Conservation (phyloP, 2,888 invertebrate species). For the Torymus texanus region DNA sequence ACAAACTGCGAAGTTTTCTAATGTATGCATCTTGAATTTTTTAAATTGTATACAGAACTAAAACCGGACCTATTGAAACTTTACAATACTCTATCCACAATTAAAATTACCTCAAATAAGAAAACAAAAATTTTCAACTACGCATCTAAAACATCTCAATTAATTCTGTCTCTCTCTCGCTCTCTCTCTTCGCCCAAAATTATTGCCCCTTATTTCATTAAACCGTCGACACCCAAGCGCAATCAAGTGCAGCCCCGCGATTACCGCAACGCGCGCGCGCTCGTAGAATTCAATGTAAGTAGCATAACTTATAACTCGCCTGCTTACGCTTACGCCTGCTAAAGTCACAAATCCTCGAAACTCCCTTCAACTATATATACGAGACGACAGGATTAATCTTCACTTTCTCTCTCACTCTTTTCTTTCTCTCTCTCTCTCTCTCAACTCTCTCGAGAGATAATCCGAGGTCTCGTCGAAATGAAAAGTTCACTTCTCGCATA, state of each 20-base stretch:
- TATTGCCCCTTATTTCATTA: constrained; percentile 20
- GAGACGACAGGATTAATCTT: constrained; percentile 47
- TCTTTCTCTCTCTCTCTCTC: not conserved
- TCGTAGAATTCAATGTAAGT: constrained; percentile 40
- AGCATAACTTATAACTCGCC: constrained; percentile 40
- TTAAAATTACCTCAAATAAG: too few relatives aligned
- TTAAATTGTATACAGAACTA: too few relatives aligned
- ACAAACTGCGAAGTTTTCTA: too few relatives aligned
- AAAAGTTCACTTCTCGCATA: constrained; percentile 15
- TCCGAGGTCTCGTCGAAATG: constrained; percentile 42
- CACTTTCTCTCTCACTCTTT: not conserved
- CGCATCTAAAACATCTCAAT: too few relatives aligned
- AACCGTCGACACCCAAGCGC: not conserved
- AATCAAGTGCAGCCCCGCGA: constrained; percentile 30
- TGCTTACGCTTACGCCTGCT: too few relatives aligned
- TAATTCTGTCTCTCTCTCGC: too few relatives aligned
- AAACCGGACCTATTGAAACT: too few relatives aligned
- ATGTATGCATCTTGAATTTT: too few relatives aligned
- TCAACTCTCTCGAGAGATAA: constrained; percentile 47
- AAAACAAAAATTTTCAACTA: too few relatives aligned
- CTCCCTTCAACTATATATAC: constrained; percentile 1
- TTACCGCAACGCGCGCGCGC: constrained; percentile 12
- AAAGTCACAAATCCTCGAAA: constrained; percentile 49
- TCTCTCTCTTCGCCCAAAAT: not conserved
- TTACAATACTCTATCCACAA: too few relatives aligned